A percentile compares a stretch with the other conserved stretches of the same genome.
Evolutionary conservation across 2,888 invertebrate species (phyloP).

Genomic region (Euclidia mi): DNA sequence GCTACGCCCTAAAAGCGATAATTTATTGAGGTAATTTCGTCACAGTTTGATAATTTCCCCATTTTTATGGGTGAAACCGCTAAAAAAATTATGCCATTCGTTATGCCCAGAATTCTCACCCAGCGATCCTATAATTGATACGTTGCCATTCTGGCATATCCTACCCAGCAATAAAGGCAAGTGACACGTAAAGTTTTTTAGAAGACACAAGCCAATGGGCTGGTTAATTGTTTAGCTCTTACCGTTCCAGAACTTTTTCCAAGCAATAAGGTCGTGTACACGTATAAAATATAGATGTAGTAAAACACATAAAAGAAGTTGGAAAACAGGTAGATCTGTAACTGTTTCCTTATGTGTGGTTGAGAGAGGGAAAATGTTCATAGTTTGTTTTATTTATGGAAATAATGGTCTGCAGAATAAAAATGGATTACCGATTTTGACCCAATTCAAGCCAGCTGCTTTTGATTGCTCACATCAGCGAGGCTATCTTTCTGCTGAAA

Average conservation of each 20-base stretch:
- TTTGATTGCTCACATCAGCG: background rate
- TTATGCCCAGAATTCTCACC: conserved; percentile 60
- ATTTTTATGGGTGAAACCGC: conserved; percentile 71
- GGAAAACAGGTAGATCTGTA: conserved; percentile 15
- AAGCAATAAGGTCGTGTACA: conserved; percentile 42
- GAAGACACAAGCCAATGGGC: conserved; percentile 23
- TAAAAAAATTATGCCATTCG: conserved; percentile 73
- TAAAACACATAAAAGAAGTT: conserved; percentile 34
- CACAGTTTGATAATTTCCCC: conserved; percentile 74
- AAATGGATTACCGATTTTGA: no score
- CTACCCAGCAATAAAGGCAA: conserved; percentile 42
- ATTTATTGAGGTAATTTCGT: conserved; percentile 73
- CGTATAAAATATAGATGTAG: conserved; percentile 43
- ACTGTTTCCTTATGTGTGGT: conserved; percentile 16
- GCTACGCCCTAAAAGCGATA: conserved; percentile 61
- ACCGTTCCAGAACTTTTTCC: conserved; percentile 42
- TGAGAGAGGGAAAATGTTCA: conserved; percentile 12
- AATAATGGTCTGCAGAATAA: no score
- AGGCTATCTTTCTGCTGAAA: no score
- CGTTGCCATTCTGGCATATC: conserved; percentile 53
- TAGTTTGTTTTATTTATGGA: background rate
- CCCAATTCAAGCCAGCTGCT: no score
- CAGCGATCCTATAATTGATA: conserved; percentile 70
- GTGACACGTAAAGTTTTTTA: conserved; percentile 46
- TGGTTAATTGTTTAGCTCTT: conserved; percentile 48